Percentiles rank a stretch among this genome's conserved stretches.
Conservation (phyloP, 2,888 invertebrate genomes). For the Busseola fusca region DNA sequence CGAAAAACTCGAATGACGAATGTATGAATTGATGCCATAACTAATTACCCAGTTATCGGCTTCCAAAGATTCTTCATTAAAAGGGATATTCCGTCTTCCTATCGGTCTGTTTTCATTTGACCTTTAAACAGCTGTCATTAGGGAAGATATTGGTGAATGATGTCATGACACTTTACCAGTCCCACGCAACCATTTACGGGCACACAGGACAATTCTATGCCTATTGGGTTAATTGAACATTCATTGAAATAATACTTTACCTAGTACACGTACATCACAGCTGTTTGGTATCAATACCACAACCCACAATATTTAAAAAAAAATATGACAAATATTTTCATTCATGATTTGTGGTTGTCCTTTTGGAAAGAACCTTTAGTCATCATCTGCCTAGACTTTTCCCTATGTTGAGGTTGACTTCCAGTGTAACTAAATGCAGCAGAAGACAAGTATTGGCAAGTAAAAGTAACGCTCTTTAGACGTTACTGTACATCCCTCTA, state of each 20-base stretch:
- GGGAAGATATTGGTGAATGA: slow-evolving; percentile 14
- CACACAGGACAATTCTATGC: slow-evolving; percentile 6
- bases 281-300: neutral
- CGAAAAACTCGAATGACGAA: neutral
- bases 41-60: neutral
- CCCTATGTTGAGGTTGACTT: neutral
- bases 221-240: slow-evolving; percentile 2
- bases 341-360: neutral
- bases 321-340: neutral
- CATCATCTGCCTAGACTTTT: neutral
- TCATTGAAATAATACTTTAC: slow-evolving; percentile 18
- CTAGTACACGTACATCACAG: slow-evolving; percentile 9
- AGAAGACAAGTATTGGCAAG: neutral
- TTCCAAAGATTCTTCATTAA: neutral
- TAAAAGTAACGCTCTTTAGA: too few relatives aligned
- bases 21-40: neutral
- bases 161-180: neutral
- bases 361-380: neutral
- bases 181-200: slow-evolving; percentile 26
- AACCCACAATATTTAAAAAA: neutral
- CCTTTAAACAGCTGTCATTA: neutral
- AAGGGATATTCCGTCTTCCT: neutral
- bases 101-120: neutral
- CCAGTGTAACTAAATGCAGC: neutral
- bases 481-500: too few relatives aligned